Evolutionary conservation across 1,140 invertebrate genomes (phyloP).

Genomic region (Hyphantria cunea): DNA sequence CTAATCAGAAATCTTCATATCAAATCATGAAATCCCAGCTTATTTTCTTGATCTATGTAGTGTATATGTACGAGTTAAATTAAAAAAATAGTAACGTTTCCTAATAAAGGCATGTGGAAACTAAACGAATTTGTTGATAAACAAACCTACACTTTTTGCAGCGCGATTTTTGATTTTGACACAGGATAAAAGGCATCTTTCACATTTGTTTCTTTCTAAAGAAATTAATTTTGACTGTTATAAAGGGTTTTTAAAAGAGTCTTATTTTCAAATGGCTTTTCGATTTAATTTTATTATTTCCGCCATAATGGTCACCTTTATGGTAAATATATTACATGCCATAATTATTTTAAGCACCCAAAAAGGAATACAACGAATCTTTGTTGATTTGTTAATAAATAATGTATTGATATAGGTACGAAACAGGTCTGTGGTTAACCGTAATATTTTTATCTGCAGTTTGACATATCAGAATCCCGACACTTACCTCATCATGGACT

Average conservation of each 20-base stretch:
- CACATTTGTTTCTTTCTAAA: not conserved
- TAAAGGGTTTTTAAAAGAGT: not conserved
- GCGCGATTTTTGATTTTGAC: slow-evolving; percentile 14
- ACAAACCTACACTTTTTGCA: not conserved
- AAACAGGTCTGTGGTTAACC: not conserved
- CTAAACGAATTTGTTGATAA: not conserved
- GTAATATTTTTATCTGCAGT: slow-evolving; percentile 1
- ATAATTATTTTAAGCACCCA: too few species aligned
- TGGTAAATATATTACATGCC: too few species aligned
- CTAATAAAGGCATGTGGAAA: not conserved
- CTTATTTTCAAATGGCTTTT: not conserved
- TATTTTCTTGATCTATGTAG: not conserved
- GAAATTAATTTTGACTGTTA: too few species aligned
- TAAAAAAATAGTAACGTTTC: not conserved
- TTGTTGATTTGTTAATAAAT: too few species aligned
- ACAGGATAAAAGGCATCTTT: not conserved
- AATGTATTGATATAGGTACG: too few species aligned
- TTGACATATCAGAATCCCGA: slow-evolving; percentile 2
- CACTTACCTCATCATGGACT: not conserved
- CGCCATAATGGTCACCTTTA: too few species aligned
- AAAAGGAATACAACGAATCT: too few species aligned
- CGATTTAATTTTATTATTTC: not conserved
- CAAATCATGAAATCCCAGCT: too few species aligned
- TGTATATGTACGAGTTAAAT: not conserved
- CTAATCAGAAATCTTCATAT: too few species aligned